Base-by-base conservation (phyloP, 2,113 vertebrate genomes). In the Synchiropus splendidus region DNA sequence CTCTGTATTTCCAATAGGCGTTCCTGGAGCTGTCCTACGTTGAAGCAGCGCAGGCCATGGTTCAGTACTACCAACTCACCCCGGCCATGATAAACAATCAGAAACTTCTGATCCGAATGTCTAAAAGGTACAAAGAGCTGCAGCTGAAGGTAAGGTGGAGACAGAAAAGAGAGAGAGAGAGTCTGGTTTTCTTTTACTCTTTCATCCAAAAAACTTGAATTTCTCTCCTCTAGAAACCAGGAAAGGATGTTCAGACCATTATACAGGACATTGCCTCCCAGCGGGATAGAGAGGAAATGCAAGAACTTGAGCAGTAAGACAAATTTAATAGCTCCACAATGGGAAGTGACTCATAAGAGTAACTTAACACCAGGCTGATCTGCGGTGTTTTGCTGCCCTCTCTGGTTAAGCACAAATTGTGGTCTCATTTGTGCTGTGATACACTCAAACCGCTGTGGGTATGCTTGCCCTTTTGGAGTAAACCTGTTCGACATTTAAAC, bases 1-100 rank as follows among this genome's bases (percentile, higher is more conserved):
- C n/a, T n/a, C n/a, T n/a, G n/a, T n/a, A n/a, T n/a, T n/a, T n/a
- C n/a, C n/a, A n/a, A 48, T 61, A 98, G 95, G 94, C 95, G 6
- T 99, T 99, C 83, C 57, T 99, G 72, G 95, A 99, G 80, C 98
- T 99, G 95, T 94, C 94, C 10, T 97, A 93, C 51, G 86, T 90
- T 9, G 94, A 98, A 77, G 94, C 91, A 51, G 95, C 95, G 13
- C 92, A 97, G 72, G 94, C 95, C 14, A 97, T 99, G 94, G 92
- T 97, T 51, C 92, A 98, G 50, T 98, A 90, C 76, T 97, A 98
- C 74, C 92, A 97, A 67, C 89, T 97, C 46, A 92, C 89, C 42
- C 90, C 94, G 45, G 93, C 94, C 15, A 80, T 83, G 70, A 89
- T 98, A 62, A 92, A 89, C 39, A 89, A 89, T 35, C 90, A 99